A percentile compares a stretch with the other conserved stretches of the same genome.
phyloP scores from a whole-genome alignment of 2,113 vertebrate genomes.

The Leucosticte australis region DNA sequence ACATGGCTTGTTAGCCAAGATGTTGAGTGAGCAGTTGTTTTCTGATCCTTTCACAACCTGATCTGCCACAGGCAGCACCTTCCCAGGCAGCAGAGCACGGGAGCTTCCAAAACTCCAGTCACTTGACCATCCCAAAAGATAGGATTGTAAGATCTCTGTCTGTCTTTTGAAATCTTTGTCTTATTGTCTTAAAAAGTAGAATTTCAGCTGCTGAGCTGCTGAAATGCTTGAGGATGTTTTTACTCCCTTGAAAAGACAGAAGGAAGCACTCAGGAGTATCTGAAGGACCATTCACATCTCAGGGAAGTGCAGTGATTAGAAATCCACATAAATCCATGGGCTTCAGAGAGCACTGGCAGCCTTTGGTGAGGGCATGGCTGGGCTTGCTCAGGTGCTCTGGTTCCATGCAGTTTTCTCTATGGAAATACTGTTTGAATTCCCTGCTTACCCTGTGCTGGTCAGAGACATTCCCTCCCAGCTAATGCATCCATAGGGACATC shows the following conservation, averaged over 20 bases:
- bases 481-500: too few species aligned
- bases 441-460: neutral
- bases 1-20: neutral
- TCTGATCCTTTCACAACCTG: neutral
- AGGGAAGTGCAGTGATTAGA: neutral
- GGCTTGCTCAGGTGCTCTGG: neutral
- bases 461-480: neutral
- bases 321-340: neutral
- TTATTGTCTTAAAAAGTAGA: neutral
- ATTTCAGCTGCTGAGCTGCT: neutral
- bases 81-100: rapidly evolving
- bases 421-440: neutral
- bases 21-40: neutral
- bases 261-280: neutral
- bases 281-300: neutral
- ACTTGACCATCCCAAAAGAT: neutral
- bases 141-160: neutral
- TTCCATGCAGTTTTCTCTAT: neutral
- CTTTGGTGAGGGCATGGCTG: neutral
- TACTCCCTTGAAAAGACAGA: neutral
- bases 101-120: neutral
- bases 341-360: neutral
- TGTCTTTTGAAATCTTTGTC: neutral
- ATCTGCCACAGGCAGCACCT: neutral
- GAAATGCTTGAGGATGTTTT: neutral